phyloP scores from a whole-genome alignment of 2,888 invertebrate genomes.

The Craniophora ligustri region DNA sequence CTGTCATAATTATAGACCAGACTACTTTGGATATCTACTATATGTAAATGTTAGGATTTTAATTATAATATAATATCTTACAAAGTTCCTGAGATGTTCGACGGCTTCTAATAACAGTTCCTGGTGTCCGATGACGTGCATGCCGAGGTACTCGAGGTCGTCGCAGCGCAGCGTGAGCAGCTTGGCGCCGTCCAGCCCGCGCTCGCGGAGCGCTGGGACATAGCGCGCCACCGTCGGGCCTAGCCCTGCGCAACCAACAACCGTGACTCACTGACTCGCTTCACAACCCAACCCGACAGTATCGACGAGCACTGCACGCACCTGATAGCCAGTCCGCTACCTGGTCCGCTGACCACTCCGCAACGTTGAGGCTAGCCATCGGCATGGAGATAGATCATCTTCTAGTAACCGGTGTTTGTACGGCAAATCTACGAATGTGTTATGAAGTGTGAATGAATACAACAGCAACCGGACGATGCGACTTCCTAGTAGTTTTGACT shows the following conservation, averaged over 20 bases:
- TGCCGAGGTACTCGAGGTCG: constrained; percentile 95
- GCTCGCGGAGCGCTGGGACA: constrained; percentile 93
- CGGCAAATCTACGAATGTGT: constrained; percentile 36
- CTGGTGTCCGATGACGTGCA: constrained; percentile 96
- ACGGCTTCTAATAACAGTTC: constrained; percentile 97
- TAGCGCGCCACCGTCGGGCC: constrained; percentile 94
- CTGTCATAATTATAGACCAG: constrained; percentile 6
- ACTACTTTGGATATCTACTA: not conserved
- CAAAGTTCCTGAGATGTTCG: constrained; percentile 96
- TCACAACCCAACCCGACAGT: constrained; percentile 31
- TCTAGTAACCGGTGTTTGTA: constrained; percentile 54
- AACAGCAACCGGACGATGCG: constrained; percentile 41
- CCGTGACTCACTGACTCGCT: constrained; percentile 61
- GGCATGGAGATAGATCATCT: constrained; percentile 63
- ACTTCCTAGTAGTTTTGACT: constrained; percentile 36
- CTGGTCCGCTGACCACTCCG: constrained; percentile 96
- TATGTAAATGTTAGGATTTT: not conserved
- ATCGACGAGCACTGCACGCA: constrained; percentile 67
- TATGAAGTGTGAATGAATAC: too few relatives aligned
- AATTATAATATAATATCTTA: constrained; percentile 77
- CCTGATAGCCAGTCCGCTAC: constrained; percentile 97
- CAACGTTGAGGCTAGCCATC: constrained; percentile 89
- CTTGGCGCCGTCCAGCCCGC: constrained; percentile 94
- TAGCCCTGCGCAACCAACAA: constrained; percentile 88
- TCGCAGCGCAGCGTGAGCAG: constrained; percentile 95